Base-by-base conservation (phyloP, 1,140 invertebrate species). In the Cryptotermes secundus region DNA sequence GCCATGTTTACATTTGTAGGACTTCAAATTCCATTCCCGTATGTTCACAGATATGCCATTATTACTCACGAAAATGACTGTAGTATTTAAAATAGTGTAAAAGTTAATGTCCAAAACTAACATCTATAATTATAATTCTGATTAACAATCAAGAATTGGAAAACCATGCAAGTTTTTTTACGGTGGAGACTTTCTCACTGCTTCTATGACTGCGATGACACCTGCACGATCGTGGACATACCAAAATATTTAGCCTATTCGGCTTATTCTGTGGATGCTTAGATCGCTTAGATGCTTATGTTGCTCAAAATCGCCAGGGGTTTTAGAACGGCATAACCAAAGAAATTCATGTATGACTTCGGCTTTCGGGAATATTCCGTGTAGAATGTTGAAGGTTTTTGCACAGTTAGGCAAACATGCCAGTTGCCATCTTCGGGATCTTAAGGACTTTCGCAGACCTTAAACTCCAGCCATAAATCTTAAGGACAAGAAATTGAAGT, bases 1-100 rank as follows among this genome's bases (percentile, higher is more conserved):
- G 84, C 84, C 84, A 84, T 84, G 84, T 84, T 84, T 84, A 84
- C 84, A 82, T 49, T 81, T 72, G 59, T 72, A 26, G n/a, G 31
- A 72, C 59, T 72, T 72, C 59, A 72, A 72, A 72, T 72, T 72
- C 59, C 59, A 72, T 72, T 72, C n/a, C 59, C 59, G 59, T 72
- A 72, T 72, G 59, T 31, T 72, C 2, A 31, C 59, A 31, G 26
- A 31, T 31, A 31, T 14, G 31, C 9, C 7, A 72, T 12, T n/a
- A 72, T 16, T 72, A 72, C 59, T 7, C 59, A 72, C 6, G 31
- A 2, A 72, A 72, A 72, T 31, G n/a, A 31, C n/a, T 72, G 59
- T 31, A 72, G 59, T 31, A 72, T 72, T 72, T 72, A 72, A 72
- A 72, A 72, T 72, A 72, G 4, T 72, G 59, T 72, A 31, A 31